Evolutionary conservation across 2,113 vertebrate species (phyloP).

Genomic region (Protobothrops flavoviridis): DNA sequence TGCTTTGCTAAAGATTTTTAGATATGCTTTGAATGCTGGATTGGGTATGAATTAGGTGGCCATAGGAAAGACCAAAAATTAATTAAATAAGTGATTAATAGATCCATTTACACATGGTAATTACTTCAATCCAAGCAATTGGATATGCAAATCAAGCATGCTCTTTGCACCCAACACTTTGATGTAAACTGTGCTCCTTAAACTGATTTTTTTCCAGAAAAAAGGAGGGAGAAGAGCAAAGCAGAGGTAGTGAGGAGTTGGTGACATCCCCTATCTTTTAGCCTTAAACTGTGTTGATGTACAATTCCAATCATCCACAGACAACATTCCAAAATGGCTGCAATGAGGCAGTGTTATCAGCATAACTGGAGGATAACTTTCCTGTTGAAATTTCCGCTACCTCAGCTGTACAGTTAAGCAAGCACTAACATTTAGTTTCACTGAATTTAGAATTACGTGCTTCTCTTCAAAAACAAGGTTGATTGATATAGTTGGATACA

Average conservation of each 20-base stretch:
- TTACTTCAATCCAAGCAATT: constrained; percentile 55
- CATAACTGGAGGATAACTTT: background rate
- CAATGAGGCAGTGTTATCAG: background rate
- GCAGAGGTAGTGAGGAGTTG: background rate
- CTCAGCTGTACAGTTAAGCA: background rate
- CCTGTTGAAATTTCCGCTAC: background rate
- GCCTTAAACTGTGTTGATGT: background rate
- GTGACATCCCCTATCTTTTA: background rate
- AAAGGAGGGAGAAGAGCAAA: background rate
- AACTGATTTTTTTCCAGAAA: constrained; percentile 19
- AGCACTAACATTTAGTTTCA: background rate
- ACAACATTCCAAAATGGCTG: background rate
- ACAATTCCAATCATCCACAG: background rate
- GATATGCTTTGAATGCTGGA: background rate
- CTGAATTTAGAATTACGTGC: background rate
- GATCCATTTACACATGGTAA: constrained; percentile 60
- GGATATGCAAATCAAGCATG: constrained; percentile 21
- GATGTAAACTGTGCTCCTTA: constrained; percentile 7
- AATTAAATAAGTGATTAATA: constrained; percentile 73
- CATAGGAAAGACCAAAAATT: constrained; percentile 67
- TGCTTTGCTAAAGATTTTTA: constrained; percentile 33
- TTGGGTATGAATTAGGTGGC: constrained; percentile 25
- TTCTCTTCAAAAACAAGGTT: background rate
- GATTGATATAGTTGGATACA: background rate
- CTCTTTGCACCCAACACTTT: constrained; percentile 28